Conservation (phyloP, 2,888 invertebrate genomes). For the Deroplatys truncata region DNA sequence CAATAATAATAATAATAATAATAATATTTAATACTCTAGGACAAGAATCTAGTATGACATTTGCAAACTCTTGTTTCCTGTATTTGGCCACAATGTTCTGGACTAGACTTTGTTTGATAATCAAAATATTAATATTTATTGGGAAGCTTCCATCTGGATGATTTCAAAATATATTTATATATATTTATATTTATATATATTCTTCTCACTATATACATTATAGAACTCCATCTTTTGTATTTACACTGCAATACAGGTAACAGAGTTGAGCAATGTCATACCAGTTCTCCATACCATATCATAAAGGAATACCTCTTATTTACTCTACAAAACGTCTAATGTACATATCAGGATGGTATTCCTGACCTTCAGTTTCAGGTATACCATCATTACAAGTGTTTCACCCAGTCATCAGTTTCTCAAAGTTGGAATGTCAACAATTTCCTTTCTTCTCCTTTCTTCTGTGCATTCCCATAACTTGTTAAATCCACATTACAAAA, state of each 20-base stretch:
- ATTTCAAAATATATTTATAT: constrained; percentile 31
- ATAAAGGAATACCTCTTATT: constrained; percentile 19
- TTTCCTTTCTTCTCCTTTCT: too few relatives aligned
- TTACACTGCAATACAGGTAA: constrained; percentile 24
- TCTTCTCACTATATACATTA: constrained; percentile 23
- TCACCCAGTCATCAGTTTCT: neutral
- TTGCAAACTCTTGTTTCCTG: constrained; percentile 18
- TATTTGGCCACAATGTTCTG: constrained; percentile 16
- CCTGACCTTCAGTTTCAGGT: neutral
- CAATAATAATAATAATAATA: neutral
- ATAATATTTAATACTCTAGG: constrained; percentile 25
- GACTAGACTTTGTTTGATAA: constrained; percentile 30
- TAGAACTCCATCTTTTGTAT: constrained; percentile 17
- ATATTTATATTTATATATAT: constrained; percentile 12
- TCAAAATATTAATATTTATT: constrained; percentile 29
- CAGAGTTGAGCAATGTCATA: constrained; percentile 19
- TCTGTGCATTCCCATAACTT: too few relatives aligned
- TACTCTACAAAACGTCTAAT: constrained; percentile 24
- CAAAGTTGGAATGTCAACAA: neutral
- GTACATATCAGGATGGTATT: neutral
- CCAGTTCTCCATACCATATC: constrained; percentile 17
- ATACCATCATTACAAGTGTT: neutral
- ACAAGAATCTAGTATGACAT: constrained; percentile 21
- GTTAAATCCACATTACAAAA: too few relatives aligned
- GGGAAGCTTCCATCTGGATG: constrained; percentile 13